Base-by-base conservation (phyloP, 2,888 invertebrate species). In the Trichopoda pennipes region DNA sequence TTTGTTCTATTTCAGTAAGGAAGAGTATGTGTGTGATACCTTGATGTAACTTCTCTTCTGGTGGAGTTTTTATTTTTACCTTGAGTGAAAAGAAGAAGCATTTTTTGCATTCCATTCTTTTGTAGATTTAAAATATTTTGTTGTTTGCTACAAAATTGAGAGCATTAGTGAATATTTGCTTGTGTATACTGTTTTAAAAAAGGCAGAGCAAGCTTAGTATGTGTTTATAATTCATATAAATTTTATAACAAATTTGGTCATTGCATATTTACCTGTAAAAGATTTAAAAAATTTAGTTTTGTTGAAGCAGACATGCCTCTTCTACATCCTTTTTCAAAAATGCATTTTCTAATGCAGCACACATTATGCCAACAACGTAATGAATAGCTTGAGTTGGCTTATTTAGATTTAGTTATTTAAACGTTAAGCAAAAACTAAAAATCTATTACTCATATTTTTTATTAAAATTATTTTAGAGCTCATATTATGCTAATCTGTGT, bases 71-170 rank as follows among this genome's bases (percentile, higher is more conserved):
- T n/a, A n/a, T n/a, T 78, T 63, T 73, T 81, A 76, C 70, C 81
- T 81, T 73, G 69, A 76, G 72, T 60, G 56, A 69, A 73, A 63
- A 73, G 72, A 63, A 73, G 72, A 56, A 81, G 44, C 60, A 81
- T 81, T 73, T 77, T 73, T 81, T 51, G 32, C 77, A 81, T 81
- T 68, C 77, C 77, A 77, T 77, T 77, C 81, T 58, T 81, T 81
- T 73, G 72, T 73, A 77, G 77, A 77, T 73, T 81, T 77, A 49
- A 69, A 73, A 77, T 81, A 77, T 81, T 77, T 81, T 77, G 44
- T 51, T 72, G 12, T 76, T 68, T 63, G 56, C 53, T 55, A 44
- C 16, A 42, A 64, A 49, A 77, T 55, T 14, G 21, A 60, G n/a
- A 55, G 17, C 42, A 23, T 32, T 32, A 3, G 23, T 21, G 47